Percentiles rank a stretch among this genome's conserved stretches.
Evolutionary conservation across 2,888 invertebrate species (phyloP).

Genomic region (Mesoligia furuncula): DNA sequence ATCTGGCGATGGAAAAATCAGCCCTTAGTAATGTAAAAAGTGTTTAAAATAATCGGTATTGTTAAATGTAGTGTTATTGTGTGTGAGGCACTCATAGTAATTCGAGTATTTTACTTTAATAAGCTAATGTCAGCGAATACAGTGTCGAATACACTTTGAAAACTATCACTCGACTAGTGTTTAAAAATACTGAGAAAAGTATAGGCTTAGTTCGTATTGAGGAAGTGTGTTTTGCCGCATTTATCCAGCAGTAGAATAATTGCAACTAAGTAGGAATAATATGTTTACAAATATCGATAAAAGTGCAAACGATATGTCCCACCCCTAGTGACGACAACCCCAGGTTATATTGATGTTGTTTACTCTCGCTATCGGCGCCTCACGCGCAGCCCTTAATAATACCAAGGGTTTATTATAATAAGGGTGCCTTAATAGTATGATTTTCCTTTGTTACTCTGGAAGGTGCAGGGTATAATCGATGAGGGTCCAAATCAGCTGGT

Average conservation of each 20-base stretch:
- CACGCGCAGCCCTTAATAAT: constrained; percentile 73
- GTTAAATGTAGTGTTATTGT: not conserved
- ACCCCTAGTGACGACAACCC: constrained; percentile 66
- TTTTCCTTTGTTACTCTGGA: constrained; percentile 56
- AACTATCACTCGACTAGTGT: not conserved
- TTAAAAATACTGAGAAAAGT: too few species aligned
- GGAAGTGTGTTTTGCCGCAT: not conserved
- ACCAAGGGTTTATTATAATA: constrained; percentile 73
- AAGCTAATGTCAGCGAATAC: too few species aligned
- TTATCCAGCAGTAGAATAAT: not conserved
- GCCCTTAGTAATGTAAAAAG: not conserved
- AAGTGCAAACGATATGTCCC: constrained; percentile 21
- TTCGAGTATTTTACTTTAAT: not conserved
- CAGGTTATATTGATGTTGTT: constrained; percentile 82
- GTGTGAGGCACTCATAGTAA: not conserved
- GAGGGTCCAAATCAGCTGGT: constrained; percentile 40
- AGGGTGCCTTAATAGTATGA: constrained; percentile 58
- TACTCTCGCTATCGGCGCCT: constrained; percentile 76
- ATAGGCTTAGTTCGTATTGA: too few species aligned
- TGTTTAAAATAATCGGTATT: not conserved
- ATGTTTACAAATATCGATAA: constrained; percentile 34
- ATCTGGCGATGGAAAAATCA: too few species aligned
- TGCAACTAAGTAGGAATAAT: not conserved
- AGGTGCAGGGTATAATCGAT: constrained; percentile 56
- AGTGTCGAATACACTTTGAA: not conserved